Evolutionary conservation across 2,888 invertebrate species (phyloP).

Genomic region (Drosophila longiperda): DNA sequence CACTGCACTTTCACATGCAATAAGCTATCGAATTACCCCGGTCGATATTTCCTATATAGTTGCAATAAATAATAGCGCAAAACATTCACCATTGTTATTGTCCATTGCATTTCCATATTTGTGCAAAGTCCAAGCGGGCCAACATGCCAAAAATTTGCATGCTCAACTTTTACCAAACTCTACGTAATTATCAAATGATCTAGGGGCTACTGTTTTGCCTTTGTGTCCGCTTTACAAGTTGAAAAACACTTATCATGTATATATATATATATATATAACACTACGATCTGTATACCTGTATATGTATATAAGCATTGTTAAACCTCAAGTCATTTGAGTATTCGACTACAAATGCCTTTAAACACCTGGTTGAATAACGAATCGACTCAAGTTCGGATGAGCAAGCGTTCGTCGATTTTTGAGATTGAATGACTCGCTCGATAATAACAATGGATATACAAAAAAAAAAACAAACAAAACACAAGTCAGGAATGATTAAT

Average conservation of each 20-base stretch:
- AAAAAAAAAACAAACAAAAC: neutral
- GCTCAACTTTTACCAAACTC: slow-evolving; percentile 39
- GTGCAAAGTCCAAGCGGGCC: slow-evolving; percentile 21
- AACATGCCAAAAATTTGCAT: slow-evolving; percentile 43
- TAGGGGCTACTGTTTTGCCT: slow-evolving; percentile 9
- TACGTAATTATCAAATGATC: slow-evolving; percentile 33
- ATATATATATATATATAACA: neutral
- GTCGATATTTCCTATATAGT: slow-evolving; percentile 28
- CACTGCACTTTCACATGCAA: slow-evolving; percentile 73
- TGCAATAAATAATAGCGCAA: slow-evolving; percentile 72
- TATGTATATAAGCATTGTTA: neutral
- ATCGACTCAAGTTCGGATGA: slow-evolving; percentile 9
- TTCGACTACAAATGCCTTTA: slow-evolving; percentile 1
- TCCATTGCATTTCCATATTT: slow-evolving; percentile 62
- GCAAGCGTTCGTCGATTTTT: slow-evolving; percentile 1
- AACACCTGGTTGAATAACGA: slow-evolving; percentile 10
- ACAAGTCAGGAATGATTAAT: neutral
- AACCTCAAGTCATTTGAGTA: neutral
- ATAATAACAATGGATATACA: slow-evolving; percentile 9
- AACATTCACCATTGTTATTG: slow-evolving; percentile 74
- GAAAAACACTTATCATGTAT: neutral
- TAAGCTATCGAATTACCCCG: slow-evolving; percentile 67
- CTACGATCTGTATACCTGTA: neutral
- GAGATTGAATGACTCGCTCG: slow-evolving; percentile 10
- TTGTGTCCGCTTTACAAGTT: slow-evolving; percentile 2